A percentile compares a stretch with the other conserved stretches of the same genome.
Evolutionary conservation across 1,140 invertebrate genomes (phyloP).

Genomic region (Hyphantria cunea): DNA sequence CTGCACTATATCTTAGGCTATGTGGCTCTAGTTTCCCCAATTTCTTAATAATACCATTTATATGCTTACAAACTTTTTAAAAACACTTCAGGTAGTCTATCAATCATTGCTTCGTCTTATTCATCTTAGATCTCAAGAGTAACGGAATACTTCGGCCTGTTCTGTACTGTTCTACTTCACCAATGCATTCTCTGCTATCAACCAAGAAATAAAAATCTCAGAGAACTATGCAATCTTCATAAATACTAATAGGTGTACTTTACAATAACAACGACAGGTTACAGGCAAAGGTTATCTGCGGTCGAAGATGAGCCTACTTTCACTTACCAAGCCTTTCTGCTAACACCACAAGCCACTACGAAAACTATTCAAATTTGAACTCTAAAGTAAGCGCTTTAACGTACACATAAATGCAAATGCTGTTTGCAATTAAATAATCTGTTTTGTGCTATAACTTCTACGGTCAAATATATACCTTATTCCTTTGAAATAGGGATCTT

Average conservation of each 20-base stretch:
- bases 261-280: conserved; percentile 54
- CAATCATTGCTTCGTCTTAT: not conserved
- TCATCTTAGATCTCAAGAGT: not conserved
- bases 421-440: conserved; percentile 33
- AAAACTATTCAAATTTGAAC: conserved; percentile 17
- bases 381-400: not conserved
- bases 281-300: conserved; percentile 50
- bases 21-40: too few relatives aligned
- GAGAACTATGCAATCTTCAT: conserved; percentile 31
- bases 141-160: not conserved
- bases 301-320: conserved; percentile 50
- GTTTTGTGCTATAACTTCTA: conserved; percentile 36
- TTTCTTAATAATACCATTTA: too few relatives aligned
- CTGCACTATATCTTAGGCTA: too few relatives aligned
- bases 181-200: conserved; percentile 13
- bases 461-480: conserved; percentile 5
- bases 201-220: conserved; percentile 19
- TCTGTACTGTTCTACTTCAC: conserved; percentile 8
- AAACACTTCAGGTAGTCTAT: too few relatives aligned
- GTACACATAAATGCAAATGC: conserved; percentile 1
- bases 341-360: conserved; percentile 8
- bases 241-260: conserved; percentile 46
- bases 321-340: conserved; percentile 44
- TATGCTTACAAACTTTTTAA: too few relatives aligned
- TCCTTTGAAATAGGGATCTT: not conserved